phyloP scores from a whole-genome alignment of 2,888 invertebrate genomes.

The Trachelus iudaicus region DNA sequence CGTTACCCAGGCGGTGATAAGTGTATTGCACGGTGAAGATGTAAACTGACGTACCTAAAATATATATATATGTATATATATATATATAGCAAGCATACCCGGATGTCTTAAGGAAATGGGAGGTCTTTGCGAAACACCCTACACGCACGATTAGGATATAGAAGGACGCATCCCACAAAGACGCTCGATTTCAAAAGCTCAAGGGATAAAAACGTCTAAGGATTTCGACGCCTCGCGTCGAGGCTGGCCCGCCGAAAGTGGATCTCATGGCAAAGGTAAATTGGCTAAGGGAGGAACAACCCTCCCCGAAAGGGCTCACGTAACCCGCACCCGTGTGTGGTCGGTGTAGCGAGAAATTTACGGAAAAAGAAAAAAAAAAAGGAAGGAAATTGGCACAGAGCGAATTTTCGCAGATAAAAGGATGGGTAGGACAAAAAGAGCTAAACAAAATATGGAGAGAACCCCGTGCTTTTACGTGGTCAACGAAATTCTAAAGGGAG shows the following conservation, averaged over 20 bases:
- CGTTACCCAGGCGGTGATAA: neutral
- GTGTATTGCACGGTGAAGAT: neutral
- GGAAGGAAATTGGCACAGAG: neutral
- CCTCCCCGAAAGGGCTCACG: neutral
- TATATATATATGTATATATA: too few relatives aligned
- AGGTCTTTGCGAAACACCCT: neutral
- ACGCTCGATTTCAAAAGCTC: neutral
- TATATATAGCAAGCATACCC: neutral
- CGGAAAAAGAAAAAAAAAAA: neutral
- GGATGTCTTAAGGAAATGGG: neutral
- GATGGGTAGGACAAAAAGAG: neutral
- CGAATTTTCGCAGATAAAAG: neutral
- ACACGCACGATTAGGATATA: neutral
- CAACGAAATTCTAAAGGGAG: slow-evolving; percentile 13
- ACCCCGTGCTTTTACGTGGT: slow-evolving; percentile 18
- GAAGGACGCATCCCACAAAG: neutral
- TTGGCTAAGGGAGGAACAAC: neutral
- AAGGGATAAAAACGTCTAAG: neutral
- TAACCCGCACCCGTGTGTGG: neutral
- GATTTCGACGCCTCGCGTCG: neutral
- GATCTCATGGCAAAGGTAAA: neutral
- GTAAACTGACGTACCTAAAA: neutral
- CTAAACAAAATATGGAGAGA: neutral
- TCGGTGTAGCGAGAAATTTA: neutral
- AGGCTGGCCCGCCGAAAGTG: neutral